Evolutionary conservation across 2,888 invertebrate species (phyloP), one percentile per base, ranked within the genome.

Genomic region (Hartigia nigra): DNA sequence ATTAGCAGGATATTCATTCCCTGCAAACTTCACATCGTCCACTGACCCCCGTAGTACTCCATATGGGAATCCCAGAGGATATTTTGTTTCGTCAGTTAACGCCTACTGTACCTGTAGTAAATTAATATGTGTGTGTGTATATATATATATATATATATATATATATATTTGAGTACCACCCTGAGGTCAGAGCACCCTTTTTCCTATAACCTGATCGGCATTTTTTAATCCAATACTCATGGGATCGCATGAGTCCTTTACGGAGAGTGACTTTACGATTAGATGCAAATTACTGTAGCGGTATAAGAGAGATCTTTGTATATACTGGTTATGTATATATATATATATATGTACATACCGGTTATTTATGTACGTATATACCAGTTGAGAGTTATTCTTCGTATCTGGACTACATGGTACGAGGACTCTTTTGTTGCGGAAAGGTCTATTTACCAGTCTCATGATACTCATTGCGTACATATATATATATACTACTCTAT

Each of bases 261-360:
- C 72, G 36, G 76, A 76, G 78, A 77, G 75, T 82, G 84, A 85
- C 84, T 84, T 82, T 79, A 81, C 85, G 82, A 85, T 85, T 85
- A 85, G 85, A 85, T 86, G 86, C 84, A 85, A 85, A 86, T 85
- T 83, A 81, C 83, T 72, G 79, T 86, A 85, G 85, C 86, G 84
- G 85, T 85, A 84, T 77, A 81, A 75, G 75, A 79, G 81, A 55
- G 55, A 55, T 55, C 55, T 55, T 14, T 39, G 39, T 39, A 32
- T 70, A 32, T 70, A 70, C 31, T 32, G 31, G 72, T 4, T n/a
- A n/a, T n/a, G n/a, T n/a, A n/a, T n/a, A 12, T 70, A 70, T 31
- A 34, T 72, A 31, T 72, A 12, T 23, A 34, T 72, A 72, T 14
- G 31, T 14, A 5, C 70, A 32, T 34, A 34, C 72, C 32, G 32